Evolutionary conservation across 2,113 vertebrate species (phyloP).

Genomic region (Aspiorhynchus laticeps): DNA sequence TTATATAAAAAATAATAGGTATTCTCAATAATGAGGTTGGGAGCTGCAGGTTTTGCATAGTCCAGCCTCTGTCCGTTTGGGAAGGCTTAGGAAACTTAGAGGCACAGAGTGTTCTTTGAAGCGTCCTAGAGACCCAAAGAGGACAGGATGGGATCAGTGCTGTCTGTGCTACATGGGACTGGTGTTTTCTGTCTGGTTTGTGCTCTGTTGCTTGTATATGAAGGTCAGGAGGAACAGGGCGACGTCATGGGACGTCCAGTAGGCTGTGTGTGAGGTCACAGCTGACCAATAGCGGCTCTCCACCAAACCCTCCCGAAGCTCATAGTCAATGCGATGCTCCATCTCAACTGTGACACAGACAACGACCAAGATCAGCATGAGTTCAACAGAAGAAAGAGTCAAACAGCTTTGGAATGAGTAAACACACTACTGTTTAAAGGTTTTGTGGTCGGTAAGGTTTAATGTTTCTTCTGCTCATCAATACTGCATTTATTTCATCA

Average conservation of each 20-base stretch:
- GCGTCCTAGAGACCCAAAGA: background rate
- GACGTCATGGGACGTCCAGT: conserved; percentile 96
- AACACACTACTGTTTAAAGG: background rate
- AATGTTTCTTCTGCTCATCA: background rate
- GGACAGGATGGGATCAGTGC: background rate
- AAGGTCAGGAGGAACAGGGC: conserved; percentile 96
- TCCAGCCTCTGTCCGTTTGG: background rate
- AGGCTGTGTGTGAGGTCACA: conserved; percentile 96
- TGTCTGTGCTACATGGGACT: conserved; percentile 67
- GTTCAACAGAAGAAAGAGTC: background rate
- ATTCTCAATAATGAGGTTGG: background rate
- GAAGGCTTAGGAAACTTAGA: background rate
- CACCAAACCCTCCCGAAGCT: conserved; percentile 95
- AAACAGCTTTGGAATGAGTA: background rate
- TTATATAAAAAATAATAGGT: background rate
- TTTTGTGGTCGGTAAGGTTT: background rate
- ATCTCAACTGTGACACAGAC: conserved; percentile 82
- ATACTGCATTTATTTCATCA: background rate
- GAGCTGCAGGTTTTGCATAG: background rate
- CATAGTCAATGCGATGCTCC: conserved; percentile 95
- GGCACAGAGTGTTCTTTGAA: background rate
- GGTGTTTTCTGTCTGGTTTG: conserved; percentile 55
- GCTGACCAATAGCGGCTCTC: conserved; percentile 98
- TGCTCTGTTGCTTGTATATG: conserved; percentile 85
- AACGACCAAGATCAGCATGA: background rate